phyloP scores from a whole-genome alignment of 2,113 vertebrate genomes.

The Calypte anna region DNA sequence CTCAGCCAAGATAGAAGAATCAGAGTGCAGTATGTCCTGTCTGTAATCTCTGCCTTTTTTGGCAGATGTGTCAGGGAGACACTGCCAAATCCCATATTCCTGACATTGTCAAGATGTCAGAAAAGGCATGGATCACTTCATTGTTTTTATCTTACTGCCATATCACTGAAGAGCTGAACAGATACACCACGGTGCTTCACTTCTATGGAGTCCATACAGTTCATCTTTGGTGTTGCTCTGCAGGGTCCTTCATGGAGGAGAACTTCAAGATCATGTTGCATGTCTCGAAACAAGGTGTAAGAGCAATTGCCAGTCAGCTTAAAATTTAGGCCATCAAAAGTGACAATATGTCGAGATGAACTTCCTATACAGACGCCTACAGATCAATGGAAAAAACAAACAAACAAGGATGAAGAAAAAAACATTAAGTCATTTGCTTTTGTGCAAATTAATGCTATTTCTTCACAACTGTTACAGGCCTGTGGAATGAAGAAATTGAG shows the following conservation, averaged over 20 bases:
- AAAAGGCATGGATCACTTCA: neutral
- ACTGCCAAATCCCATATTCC: neutral
- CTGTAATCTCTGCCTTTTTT: neutral
- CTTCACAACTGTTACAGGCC: neutral
- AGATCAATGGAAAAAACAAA: neutral
- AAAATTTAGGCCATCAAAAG: constrained; percentile 89
- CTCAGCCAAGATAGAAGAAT: neutral
- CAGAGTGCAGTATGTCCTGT: neutral
- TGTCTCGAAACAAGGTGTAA: constrained; percentile 84
- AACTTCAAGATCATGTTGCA: constrained; percentile 77
- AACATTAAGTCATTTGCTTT: neutral
- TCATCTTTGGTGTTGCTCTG: constrained; percentile 63
- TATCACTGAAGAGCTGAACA: constrained; percentile 83
- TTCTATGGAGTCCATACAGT: constrained; percentile 90
- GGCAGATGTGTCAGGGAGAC: neutral
- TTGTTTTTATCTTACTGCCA: constrained; percentile 78
- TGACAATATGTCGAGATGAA: constrained; percentile 90
- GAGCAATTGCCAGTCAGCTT: constrained; percentile 88
- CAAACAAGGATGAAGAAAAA: no score
- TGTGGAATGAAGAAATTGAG: neutral
- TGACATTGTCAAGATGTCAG: neutral
- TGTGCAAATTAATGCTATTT: neutral
- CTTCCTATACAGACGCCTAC: constrained; percentile 92
- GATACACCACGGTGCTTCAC: constrained; percentile 75
- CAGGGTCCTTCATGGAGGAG: constrained; percentile 86